Evolutionary conservation across 2,797 vertebrate genomes (phyloP).

Genomic region (Smutsia temminckii): DNA sequence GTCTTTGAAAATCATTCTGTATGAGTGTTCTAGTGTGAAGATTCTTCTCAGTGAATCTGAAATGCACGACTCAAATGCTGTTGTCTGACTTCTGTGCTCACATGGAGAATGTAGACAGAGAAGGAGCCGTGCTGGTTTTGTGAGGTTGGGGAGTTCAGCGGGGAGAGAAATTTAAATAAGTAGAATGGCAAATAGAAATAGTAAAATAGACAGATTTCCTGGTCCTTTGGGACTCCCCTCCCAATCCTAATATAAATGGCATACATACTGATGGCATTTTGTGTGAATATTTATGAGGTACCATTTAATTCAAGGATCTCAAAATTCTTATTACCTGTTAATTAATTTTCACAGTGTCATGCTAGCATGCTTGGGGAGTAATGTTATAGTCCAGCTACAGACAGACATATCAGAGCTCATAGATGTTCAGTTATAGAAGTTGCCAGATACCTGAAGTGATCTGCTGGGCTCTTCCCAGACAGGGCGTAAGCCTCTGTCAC

Average conservation of each 20-base stretch:
- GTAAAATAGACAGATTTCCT: background rate
- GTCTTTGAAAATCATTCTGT: slow-evolving; percentile 39
- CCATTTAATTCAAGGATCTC: slow-evolving; percentile 52
- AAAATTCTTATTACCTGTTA: slow-evolving; percentile 28
- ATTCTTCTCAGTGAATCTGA: slow-evolving; percentile 37
- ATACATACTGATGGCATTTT: background rate
- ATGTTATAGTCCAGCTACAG: background rate
- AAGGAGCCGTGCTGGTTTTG: background rate
- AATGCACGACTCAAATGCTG: background rate
- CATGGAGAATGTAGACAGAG: background rate
- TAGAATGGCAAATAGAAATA: background rate
- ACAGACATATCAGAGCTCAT: slow-evolving; percentile 35
- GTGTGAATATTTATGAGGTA: background rate
- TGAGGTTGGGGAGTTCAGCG: background rate
- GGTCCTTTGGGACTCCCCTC: background rate
- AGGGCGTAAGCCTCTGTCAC: background rate
- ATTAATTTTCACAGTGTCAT: background rate
- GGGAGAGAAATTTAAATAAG: slow-evolving; percentile 19
- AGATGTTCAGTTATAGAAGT: slow-evolving; percentile 56
- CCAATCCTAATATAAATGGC: background rate
- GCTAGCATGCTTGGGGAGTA: background rate
- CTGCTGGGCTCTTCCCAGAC: background rate
- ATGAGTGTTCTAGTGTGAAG: background rate
- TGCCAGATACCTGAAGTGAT: slow-evolving; percentile 48
- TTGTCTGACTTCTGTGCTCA: background rate